phyloP scores from a whole-genome alignment of 2,888 invertebrate species.

The Aporophyla lueneburgensis region DNA sequence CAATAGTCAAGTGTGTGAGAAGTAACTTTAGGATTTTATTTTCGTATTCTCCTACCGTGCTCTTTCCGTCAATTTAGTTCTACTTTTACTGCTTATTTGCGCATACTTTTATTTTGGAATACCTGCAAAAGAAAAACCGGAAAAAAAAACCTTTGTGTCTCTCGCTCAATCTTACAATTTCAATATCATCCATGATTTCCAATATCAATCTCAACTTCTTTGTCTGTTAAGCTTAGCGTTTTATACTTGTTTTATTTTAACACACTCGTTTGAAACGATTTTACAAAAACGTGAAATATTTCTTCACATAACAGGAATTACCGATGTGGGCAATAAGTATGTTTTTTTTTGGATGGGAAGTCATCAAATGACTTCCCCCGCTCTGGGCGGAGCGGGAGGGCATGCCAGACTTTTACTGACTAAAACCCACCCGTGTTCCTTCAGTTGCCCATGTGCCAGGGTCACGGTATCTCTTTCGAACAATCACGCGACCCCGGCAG shows the following conservation, averaged over 20 bases:
- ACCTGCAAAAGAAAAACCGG: background rate
- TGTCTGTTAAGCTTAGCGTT: background rate
- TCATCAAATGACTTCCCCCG: no score
- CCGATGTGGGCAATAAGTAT: no score
- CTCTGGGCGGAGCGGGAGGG: no score
- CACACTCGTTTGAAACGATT: background rate
- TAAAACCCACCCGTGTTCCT: no score
- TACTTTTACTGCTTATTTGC: background rate
- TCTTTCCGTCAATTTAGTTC: background rate
- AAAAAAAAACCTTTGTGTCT: background rate
- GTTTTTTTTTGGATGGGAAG: no score
- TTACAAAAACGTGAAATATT: background rate
- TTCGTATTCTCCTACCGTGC: background rate
- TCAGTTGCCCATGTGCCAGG: no score
- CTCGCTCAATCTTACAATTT: background rate
- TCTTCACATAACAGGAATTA: no score
- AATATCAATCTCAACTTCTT: conserved; percentile 7
- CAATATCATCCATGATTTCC: background rate
- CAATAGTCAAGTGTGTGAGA: no score
- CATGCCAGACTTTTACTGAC: no score
- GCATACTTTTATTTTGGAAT: no score
- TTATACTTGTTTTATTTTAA: background rate
- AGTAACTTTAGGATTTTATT: background rate
- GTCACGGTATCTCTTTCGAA: no score
- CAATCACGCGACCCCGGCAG: no score